Evolutionary conservation across 35 echinoderm and acorn worm species (phyloP), one percentile per base, ranked within the genome.

Genomic region (Ptychodera flava): DNA sequence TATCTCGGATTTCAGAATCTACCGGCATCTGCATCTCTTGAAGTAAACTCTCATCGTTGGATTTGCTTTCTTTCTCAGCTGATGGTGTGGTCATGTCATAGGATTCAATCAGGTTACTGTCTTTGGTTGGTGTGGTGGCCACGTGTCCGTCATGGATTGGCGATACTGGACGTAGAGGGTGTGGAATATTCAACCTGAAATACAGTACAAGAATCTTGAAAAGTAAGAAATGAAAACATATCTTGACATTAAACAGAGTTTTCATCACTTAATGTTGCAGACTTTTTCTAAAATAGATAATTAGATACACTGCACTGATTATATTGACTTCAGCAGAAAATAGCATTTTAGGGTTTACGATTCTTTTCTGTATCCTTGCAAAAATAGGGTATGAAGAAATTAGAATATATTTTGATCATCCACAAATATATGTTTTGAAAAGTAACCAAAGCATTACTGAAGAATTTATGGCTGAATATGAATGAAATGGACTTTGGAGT

Each of bases 1-100:
- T 30, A 36, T 78, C 82, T 88, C 82, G 35, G 16, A 36, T 16
- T 35, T 34, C 77, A 30, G 85, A 86, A 1, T 81, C 84, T 0
- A 90, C 89, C 2, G 95, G 89, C 0, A 84, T 93, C 78, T 91
- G 89, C 36, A 97, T 91, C 36, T 97, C 95, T 31, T 91, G 87
- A 37, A 91, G 87, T 14, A 97, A 90, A 77, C 87, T 92, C 15
- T 87, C 79, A 30, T 97, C 89, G 36, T 97, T 97, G 33, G 90
- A 27, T 32, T 87, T 83, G 35, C 91, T 81, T 53, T 89, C 86
- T 77, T 88, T 97, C 45, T 83, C 77, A 0, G 86, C 91, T 30
- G 95, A 81, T 77, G 75, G 88, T 16, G 92, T 92, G 0, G 95
- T 87, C 29, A 80, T 2, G 14, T 90, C 34, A 78, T 82, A 36